A percentile compares a stretch with the other conserved stretches of the same genome.
phyloP scores from a whole-genome alignment of 2,113 vertebrate species.

The Axis porcinus region DNA sequence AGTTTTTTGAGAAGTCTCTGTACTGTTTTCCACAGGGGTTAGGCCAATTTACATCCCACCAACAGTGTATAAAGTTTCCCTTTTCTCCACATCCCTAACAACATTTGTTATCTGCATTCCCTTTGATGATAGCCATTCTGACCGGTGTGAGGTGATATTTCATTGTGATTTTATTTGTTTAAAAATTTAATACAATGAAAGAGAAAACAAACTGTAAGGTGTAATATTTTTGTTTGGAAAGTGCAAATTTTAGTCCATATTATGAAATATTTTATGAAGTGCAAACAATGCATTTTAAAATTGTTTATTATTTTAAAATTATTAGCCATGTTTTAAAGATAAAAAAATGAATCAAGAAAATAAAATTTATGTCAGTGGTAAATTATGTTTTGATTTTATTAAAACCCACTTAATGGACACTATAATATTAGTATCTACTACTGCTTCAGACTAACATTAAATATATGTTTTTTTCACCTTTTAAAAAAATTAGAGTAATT shows the following conservation, averaged over 20 bases:
- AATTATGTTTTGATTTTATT: background rate
- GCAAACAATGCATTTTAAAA: background rate
- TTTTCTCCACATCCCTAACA: background rate
- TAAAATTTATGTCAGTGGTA: background rate
- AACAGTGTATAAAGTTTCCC: background rate
- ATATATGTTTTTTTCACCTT: background rate
- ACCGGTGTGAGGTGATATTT: background rate
- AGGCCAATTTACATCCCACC: background rate
- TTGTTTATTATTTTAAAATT: background rate
- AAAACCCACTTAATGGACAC: background rate
- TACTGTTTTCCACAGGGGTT: background rate
- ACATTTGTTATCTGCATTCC: background rate
- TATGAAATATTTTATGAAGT: background rate
- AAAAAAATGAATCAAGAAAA: background rate
- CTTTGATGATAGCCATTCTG: background rate
- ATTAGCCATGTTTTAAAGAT: background rate
- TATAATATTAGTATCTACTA: background rate
- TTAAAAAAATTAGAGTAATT: background rate
- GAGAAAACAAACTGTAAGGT: background rate
- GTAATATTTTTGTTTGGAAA: background rate
- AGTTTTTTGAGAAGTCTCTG: background rate
- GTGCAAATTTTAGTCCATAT: background rate
- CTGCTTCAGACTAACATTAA: background rate
- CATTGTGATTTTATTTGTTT: background rate
- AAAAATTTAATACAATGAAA: conserved; percentile 8